These are phyloP conservation scores for Drosophila sordidula DNA, from an alignment of 2,888 invertebrate genomes.

Conservation along the genomic window DNA sequence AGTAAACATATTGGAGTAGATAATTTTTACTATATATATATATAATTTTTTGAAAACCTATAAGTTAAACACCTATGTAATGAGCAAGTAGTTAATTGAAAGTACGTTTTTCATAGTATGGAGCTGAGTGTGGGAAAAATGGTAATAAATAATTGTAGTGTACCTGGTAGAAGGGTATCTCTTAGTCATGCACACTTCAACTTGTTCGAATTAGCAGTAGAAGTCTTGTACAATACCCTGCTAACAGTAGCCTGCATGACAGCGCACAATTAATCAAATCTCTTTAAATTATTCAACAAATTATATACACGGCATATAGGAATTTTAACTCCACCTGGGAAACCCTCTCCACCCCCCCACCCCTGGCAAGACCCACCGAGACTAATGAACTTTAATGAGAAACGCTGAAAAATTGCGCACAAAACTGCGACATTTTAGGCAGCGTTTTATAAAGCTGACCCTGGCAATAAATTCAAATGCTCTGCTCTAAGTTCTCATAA, in stretches of 20 bases:
- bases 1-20: neutral
- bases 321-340: neutral
- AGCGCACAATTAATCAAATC: constrained; percentile 34
- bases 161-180: neutral
- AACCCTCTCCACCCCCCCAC: too few relatives aligned
- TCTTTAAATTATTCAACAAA: constrained; percentile 50
- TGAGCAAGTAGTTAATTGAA: too few relatives aligned
- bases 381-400: constrained; percentile 36
- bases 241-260: constrained; percentile 12
- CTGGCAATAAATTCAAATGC: constrained; percentile 15
- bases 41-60: too few relatives aligned
- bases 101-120: too few relatives aligned
- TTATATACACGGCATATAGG: constrained; percentile 35
- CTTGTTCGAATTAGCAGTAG: neutral
- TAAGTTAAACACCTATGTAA: too few relatives aligned
- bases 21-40: neutral
- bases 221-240: neutral
- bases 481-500: constrained; percentile 16
- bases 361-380: neutral
- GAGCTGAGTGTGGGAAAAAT: too few relatives aligned
- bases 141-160: too few relatives aligned
- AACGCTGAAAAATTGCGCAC: neutral
- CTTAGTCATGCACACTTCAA: neutral
- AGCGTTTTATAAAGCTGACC: constrained; percentile 4
- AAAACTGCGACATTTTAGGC: constrained; percentile 13